Conservation (phyloP, 2,113 vertebrate genomes). For the Menura novaehollandiae region DNA sequence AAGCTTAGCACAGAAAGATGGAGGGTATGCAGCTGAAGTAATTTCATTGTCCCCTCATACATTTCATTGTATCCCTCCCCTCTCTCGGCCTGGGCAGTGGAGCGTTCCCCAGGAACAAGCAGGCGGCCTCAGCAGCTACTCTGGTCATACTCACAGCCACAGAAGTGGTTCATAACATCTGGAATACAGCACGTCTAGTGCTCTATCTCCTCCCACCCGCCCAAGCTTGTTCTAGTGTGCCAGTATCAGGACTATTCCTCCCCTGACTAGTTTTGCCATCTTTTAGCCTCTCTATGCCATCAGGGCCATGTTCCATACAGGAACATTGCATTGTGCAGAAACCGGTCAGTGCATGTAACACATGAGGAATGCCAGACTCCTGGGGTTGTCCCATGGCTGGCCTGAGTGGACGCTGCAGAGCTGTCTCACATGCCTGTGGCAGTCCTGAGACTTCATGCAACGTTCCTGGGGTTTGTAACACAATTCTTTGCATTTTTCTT, state of each 20-base stretch:
- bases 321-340: background rate
- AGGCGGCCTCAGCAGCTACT: background rate
- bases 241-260: background rate
- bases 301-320: background rate
- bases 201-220: background rate
- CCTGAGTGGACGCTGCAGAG: background rate
- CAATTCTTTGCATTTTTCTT: background rate
- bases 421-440: constrained; percentile 4
- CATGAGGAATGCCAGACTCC: background rate
- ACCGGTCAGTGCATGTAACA: background rate
- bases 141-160: background rate
- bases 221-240: background rate
- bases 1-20: background rate
- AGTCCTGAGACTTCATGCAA: background rate
- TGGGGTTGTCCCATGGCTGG: background rate
- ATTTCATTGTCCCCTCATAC: background rate
- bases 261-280: background rate
- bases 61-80: background rate
- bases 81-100: background rate
- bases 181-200: background rate
- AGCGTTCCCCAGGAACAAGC: background rate
- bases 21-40: background rate
- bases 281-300: background rate
- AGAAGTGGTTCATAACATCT: background rate
- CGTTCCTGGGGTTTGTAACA: background rate